A percentile compares a stretch with the other conserved stretches of the same genome.
Evolutionary conservation across 2,888 invertebrate species (phyloP).

Genomic region (Nemotelus pantherinus): DNA sequence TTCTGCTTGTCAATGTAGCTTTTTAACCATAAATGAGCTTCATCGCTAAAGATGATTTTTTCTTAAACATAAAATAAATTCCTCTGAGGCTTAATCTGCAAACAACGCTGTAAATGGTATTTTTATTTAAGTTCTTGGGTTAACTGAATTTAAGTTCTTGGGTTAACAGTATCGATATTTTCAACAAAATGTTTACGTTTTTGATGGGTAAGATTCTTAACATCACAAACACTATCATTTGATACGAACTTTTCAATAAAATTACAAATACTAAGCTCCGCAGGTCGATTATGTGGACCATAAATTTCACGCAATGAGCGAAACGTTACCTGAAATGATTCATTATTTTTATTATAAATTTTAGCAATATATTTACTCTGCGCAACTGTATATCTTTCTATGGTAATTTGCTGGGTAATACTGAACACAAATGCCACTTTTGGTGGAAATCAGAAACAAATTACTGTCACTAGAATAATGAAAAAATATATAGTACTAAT

Average conservation of each 20-base stretch:
- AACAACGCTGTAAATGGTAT: background rate
- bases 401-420: background rate
- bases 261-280: background rate
- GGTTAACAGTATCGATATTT: background rate
- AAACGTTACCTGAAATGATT: background rate
- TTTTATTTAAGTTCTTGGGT: background rate
- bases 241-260: background rate
- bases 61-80: background rate
- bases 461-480: too few species aligned
- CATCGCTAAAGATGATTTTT: background rate
- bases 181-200: background rate
- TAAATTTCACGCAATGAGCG: slow-evolving; percentile 2
- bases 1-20: background rate
- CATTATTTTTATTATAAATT: background rate
- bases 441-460: too few species aligned
- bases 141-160: background rate
- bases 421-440: background rate
- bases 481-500: too few species aligned
- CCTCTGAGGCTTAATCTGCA: background rate
- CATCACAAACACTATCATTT: background rate
- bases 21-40: background rate
- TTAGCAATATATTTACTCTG: background rate
- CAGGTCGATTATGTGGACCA: slow-evolving; percentile 12
- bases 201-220: background rate
- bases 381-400: background rate